Conservation (phyloP, 1,140 invertebrate species). For the Drosophila rhopaloa region DNA sequence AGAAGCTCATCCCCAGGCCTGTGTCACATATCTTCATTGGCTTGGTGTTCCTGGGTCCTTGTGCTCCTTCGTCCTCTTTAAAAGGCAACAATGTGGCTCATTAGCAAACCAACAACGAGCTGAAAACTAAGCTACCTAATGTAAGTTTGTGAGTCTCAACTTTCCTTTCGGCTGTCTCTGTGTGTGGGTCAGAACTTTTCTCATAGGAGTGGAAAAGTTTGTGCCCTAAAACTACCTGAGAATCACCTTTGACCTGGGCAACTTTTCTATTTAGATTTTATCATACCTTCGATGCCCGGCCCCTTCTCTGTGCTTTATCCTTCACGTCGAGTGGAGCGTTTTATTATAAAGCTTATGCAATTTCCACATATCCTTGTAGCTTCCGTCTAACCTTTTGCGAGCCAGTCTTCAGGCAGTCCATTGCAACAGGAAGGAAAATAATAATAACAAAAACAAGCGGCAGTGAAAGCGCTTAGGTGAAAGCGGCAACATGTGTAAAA, state of each 20-base stretch:
- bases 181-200: conserved; percentile 50
- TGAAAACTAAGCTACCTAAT: conserved; percentile 44
- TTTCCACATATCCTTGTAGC: conserved; percentile 65
- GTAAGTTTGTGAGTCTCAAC: conserved; percentile 22
- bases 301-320: conserved; percentile 12
- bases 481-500: conserved; percentile 68
- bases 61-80: conserved; percentile 32
- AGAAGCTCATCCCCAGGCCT: not conserved
- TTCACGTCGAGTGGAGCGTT: conserved; percentile 36
- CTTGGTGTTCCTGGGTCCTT: conserved; percentile 38
- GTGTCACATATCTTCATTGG: conserved; percentile 60
- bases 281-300: conserved; percentile 5
- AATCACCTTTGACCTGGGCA: conserved; percentile 59
- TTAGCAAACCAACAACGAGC: conserved; percentile 59
- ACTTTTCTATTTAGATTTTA: conserved; percentile 51
- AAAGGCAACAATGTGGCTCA: conserved; percentile 59
- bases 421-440: conserved; percentile 22
- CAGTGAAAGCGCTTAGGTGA: conserved; percentile 32
- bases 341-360: conserved; percentile 77
- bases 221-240: conserved; percentile 31
- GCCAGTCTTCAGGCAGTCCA: conserved; percentile 25
- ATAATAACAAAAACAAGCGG: conserved; percentile 24
- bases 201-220: conserved; percentile 43
- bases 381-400: conserved; percentile 6
- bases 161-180: not conserved